Base-by-base conservation (phyloP, 2,113 vertebrate species). In the Dendrocopos noguchii region DNA sequence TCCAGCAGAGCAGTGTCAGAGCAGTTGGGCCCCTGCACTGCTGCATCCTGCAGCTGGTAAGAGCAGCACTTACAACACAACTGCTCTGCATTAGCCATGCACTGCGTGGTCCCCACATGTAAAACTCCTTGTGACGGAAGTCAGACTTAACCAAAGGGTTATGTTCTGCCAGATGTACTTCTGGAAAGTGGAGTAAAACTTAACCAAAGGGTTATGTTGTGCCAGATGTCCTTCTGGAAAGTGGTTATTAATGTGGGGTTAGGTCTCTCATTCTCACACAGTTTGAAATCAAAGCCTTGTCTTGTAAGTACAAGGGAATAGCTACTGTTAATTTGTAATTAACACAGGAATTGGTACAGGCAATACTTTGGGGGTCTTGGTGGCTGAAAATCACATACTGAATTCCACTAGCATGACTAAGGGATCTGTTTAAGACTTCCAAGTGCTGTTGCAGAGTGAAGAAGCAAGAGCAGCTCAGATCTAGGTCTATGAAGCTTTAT, bases 251-350 rank as follows among this genome's bases (percentile, higher is more conserved):
- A 66, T 64, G 50, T 81, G 82, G 63, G 52, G 27, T 73, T 93
- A 81, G 66, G 34, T 57, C n/a, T 79, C 9, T 57, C 18, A 50
- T 90, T 76, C 71, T 79, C 66, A 59, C 50, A 39, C 11, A 28
- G 73, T 66, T 76, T 84, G 63, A 79, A 92, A 92, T 84, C 74
- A 93, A 91, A 95, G 91, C 21, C 50, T 84, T 78, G 42, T 50
- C 33, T 61, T 90, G 4, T 55, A 84, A 84, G 34, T 72, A 59
- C 80, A 92, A 91, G 46, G 44, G 50, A 88, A 52, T 57, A 79
- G 57, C 80, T 84, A 42, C 77, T 66, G 66, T 42, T 92, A 73
- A 68, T 66, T 84, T 92, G 77, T 76, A 75, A 52, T 79, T 87
- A 84, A 87, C 44, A 34, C 13, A 33, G 44, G 44, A 39, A 65